phyloP scores from a whole-genome alignment of 2,888 invertebrate species.

The Scrobipalpa costella region DNA sequence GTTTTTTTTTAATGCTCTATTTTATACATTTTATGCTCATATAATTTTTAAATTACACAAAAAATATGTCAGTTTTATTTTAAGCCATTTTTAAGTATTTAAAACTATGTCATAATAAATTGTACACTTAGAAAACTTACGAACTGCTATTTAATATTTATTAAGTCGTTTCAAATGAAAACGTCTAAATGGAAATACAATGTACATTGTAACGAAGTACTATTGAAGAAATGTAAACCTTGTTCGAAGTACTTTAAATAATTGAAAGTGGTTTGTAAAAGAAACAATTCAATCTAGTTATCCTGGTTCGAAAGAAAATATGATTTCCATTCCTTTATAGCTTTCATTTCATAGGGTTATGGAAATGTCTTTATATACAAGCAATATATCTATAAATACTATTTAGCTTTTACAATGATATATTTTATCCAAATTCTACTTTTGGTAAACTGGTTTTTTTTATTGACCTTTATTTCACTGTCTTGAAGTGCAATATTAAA shows the following conservation, averaged over 20 bases:
- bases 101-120: too few species aligned
- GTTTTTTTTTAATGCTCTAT: too few species aligned
- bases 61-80: too few species aligned
- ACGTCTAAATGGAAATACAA: slow-evolving; percentile 24
- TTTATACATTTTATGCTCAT: too few species aligned
- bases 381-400: too few species aligned
- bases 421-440: background rate
- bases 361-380: background rate
- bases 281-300: slow-evolving; percentile 16
- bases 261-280: slow-evolving; percentile 17
- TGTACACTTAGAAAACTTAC: background rate
- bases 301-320: background rate
- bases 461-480: too few species aligned
- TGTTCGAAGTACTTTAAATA: slow-evolving; percentile 9
- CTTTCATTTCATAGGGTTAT: background rate
- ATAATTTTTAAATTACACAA: too few species aligned
- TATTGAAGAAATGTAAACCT: slow-evolving; percentile 1
- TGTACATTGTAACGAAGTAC: slow-evolving; percentile 17
- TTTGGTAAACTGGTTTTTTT: too few species aligned
- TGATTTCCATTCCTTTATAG: background rate
- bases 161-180: slow-evolving; percentile 9
- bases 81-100: too few species aligned
- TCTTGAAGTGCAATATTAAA: too few species aligned
- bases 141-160: background rate
- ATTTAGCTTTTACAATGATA: too few species aligned